Evolutionary conservation across 2,888 invertebrate species (phyloP).

Genomic region (Amphipyra tragopoginis): DNA sequence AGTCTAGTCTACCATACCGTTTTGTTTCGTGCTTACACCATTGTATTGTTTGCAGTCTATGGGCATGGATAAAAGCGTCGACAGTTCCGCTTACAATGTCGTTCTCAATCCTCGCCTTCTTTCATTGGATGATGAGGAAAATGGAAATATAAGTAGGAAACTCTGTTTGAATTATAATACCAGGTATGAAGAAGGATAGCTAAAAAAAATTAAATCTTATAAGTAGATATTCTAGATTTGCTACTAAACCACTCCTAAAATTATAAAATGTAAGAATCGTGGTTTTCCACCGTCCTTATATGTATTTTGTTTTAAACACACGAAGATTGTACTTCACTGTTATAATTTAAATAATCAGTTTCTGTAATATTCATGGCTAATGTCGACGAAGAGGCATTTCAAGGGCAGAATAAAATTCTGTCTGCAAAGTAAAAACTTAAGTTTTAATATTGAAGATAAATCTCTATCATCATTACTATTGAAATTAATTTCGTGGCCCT

Average conservation of each 20-base stretch:
- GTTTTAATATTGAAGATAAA: constrained; percentile 70
- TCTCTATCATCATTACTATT: constrained; percentile 74
- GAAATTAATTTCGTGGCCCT: constrained; percentile 80
- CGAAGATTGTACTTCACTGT: constrained; percentile 66
- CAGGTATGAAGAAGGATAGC: too few species aligned
- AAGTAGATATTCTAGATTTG: too few species aligned
- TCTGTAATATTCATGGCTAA: constrained; percentile 72
- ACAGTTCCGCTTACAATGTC: constrained; percentile 95
- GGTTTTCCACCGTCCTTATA: too few species aligned
- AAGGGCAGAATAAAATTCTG: constrained; percentile 70
- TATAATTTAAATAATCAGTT: constrained; percentile 75
- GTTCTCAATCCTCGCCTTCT: constrained; percentile 93
- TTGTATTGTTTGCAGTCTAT: constrained; percentile 88
- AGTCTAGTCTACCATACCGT: too few species aligned
- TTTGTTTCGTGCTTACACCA: too few species aligned
- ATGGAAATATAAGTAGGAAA: constrained; percentile 88
- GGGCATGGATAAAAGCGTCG: constrained; percentile 94
- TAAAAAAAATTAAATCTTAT: too few species aligned
- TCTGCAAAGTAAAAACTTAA: constrained; percentile 68
- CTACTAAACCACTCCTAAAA: too few species aligned
- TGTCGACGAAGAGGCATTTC: constrained; percentile 62
- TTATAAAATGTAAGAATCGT: too few species aligned
- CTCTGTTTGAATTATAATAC: background rate
- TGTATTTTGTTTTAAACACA: too few species aligned
- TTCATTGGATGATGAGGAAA: constrained; percentile 94